These are phyloP conservation scores for Lepisosteus osseus DNA, from an alignment of 2,113 vertebrate genomes.

Conservation along the genomic window DNA sequence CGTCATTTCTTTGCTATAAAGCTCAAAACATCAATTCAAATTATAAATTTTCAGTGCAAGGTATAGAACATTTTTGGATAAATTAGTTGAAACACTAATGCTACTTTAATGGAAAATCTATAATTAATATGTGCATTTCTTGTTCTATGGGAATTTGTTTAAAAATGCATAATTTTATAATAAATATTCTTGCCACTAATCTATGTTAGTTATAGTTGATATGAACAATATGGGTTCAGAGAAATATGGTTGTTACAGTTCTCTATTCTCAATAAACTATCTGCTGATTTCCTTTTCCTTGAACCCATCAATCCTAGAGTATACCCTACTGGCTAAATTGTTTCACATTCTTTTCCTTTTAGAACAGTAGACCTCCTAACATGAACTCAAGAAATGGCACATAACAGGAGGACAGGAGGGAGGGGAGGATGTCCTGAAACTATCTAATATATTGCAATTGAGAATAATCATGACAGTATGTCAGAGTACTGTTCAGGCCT, in stretches of 20 bases:
- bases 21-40: constrained; percentile 10
- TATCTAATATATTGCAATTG: constrained; percentile 33
- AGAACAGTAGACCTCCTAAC: background rate
- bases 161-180: background rate
- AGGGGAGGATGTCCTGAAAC: constrained; percentile 23
- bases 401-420: background rate
- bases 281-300: background rate
- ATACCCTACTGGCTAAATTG: constrained; percentile 21
- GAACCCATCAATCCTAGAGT: constrained; percentile 6
- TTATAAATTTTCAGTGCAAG: background rate
- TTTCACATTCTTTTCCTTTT: constrained; percentile 28
- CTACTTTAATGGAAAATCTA: too few species aligned
- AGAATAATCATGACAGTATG: constrained; percentile 59
- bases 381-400: background rate
- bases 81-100: too few species aligned
- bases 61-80: background rate
- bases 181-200: constrained; percentile 2
- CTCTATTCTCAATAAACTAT: too few species aligned
- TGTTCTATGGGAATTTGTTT: too few species aligned
- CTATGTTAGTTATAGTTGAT: too few species aligned
- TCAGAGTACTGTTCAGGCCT: constrained; percentile 52
- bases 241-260: too few species aligned
- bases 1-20: constrained; percentile 15
- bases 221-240: too few species aligned
- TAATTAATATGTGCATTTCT: too few species aligned